Conservation (phyloP, 2,113 vertebrate species). For the Merops nubicus region DNA sequence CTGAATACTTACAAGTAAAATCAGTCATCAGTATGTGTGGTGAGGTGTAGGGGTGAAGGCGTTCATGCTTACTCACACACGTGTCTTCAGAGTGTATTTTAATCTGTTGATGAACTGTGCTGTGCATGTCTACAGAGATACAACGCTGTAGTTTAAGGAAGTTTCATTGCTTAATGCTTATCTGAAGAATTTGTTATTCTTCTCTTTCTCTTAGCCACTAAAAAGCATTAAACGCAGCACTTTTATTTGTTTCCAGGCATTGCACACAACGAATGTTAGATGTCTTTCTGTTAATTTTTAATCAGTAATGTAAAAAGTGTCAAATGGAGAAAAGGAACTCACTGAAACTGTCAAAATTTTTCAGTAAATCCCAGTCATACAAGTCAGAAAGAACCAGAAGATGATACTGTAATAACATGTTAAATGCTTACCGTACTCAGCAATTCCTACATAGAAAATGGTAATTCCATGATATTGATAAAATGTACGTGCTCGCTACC, state of each 20-base stretch:
- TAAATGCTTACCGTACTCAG: not conserved
- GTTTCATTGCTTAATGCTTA: not conserved
- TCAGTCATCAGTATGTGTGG: not conserved
- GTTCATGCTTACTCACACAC: not conserved
- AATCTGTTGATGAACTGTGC: not conserved
- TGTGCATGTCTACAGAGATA: not conserved
- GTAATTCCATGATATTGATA: not conserved
- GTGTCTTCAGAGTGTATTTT: not conserved
- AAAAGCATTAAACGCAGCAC: not conserved
- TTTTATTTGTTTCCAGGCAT: not conserved
- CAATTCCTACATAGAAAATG: not conserved
- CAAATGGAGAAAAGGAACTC: not conserved
- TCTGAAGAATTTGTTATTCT: not conserved
- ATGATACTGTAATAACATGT: not conserved
- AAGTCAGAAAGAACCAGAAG: not conserved
- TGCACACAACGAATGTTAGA: not conserved
- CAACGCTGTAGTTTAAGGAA: not conserved
- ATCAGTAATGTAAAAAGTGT: not conserved
- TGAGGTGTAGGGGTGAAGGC: not conserved
- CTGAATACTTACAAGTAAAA: not conserved
- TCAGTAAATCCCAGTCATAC: not conserved
- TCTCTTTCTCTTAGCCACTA: not conserved
- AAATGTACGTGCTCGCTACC: not conserved
- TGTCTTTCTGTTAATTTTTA: constrained; percentile 23
- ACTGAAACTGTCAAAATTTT: not conserved